These are phyloP conservation scores for Aphodius granarius DNA, from an alignment of 2,888 invertebrate species.

Conservation along the genomic window DNA sequence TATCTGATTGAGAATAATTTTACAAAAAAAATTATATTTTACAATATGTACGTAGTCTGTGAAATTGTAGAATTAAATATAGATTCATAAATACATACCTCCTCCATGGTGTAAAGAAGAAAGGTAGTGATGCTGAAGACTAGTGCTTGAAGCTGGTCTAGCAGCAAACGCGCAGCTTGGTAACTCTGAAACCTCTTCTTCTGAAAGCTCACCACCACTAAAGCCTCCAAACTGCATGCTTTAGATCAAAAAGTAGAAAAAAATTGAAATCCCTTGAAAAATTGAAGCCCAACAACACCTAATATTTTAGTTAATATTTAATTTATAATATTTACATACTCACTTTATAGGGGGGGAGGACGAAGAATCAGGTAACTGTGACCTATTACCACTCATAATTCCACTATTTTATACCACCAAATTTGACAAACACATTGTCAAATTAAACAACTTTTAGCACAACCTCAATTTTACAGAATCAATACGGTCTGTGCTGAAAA, in stretches of 20 bases:
- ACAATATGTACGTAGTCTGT: background rate
- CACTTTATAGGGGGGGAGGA: slow-evolving; percentile 71
- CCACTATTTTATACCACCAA: slow-evolving; percentile 13
- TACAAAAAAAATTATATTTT: too few relatives aligned
- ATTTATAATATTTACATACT: slow-evolving; percentile 37
- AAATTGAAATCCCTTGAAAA: too few relatives aligned
- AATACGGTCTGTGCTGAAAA: slow-evolving; percentile 15
- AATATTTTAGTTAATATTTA: background rate
- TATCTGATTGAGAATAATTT: slow-evolving; percentile 36
- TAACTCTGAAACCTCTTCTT: slow-evolving; percentile 70
- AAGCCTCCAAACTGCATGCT: slow-evolving; percentile 52
- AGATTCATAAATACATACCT: slow-evolving; percentile 39
- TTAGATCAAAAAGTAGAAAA: slow-evolving; percentile 19
- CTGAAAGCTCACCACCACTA: slow-evolving; percentile 57
- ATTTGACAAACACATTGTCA: slow-evolving; percentile 2
- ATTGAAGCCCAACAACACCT: too few relatives aligned
- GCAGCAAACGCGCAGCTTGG: slow-evolving; percentile 81
- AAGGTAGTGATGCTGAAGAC: slow-evolving; percentile 50
- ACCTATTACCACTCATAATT: slow-evolving; percentile 49
- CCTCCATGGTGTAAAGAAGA: slow-evolving; percentile 48
- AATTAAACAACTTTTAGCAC: slow-evolving; percentile 2
- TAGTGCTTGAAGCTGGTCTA: slow-evolving; percentile 51
- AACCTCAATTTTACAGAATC: background rate
- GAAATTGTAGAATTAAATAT: background rate
- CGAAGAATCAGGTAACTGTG: slow-evolving; percentile 69